phyloP scores from a whole-genome alignment of 2,888 invertebrate genomes.

The Mimas tiliae region DNA sequence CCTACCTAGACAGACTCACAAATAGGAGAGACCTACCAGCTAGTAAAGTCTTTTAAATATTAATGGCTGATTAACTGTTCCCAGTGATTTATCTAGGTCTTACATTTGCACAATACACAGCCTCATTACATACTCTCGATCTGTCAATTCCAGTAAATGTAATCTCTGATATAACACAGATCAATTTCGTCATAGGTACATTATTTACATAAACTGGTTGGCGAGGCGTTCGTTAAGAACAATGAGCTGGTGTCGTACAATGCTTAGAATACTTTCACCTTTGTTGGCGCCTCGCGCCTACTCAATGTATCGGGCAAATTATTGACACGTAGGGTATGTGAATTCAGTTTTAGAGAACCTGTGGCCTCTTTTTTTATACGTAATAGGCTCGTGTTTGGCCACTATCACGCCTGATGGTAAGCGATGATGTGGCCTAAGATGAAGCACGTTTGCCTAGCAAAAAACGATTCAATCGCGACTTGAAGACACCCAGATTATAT shows the following conservation, averaged over 20 bases:
- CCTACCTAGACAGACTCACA: too few species aligned
- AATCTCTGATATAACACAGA: constrained; percentile 24
- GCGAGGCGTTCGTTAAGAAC: constrained; percentile 45
- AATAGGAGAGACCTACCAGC: too few species aligned
- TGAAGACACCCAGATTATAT: too few species aligned
- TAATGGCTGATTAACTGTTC: background rate
- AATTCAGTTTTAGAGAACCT: too few species aligned
- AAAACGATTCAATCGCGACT: too few species aligned
- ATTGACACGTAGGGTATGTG: background rate
- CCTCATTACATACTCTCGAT: constrained; percentile 26
- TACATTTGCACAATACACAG: constrained; percentile 29
- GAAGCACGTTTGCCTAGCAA: too few species aligned
- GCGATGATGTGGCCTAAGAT: too few species aligned
- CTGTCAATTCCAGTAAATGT: constrained; percentile 21
- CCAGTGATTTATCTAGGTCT: constrained; percentile 4
- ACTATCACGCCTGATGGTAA: too few species aligned
- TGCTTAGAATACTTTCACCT: constrained; percentile 53
- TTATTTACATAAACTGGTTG: constrained; percentile 58
- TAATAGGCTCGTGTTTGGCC: too few species aligned
- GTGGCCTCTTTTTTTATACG: too few species aligned
- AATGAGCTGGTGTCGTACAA: constrained; percentile 52
- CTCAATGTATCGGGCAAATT: constrained; percentile 6
- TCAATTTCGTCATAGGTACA: constrained; percentile 51
- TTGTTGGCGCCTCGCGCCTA: constrained; percentile 28
- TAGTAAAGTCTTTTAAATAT: too few species aligned